phyloP scores from a whole-genome alignment of 2,888 invertebrate species.

The Nudaria mundana region DNA sequence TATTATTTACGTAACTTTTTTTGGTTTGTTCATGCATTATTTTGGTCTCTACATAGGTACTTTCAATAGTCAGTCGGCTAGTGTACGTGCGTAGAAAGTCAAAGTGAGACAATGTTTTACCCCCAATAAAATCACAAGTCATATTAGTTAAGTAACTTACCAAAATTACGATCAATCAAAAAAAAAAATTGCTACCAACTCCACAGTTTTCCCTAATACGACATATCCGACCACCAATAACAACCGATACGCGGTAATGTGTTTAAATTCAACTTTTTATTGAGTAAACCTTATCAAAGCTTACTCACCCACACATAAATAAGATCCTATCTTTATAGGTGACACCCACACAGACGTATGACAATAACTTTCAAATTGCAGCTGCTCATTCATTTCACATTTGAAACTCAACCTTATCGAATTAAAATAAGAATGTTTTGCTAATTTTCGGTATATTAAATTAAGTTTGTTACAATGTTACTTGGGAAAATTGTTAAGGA shows the following conservation, averaged over 20 bases:
- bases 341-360: constrained; percentile 47
- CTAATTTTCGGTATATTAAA: neutral
- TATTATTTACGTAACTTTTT: no score
- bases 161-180: neutral
- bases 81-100: no score
- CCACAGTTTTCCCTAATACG: constrained; percentile 24
- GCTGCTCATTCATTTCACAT: neutral
- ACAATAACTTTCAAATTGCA: neutral
- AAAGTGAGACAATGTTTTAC: no score
- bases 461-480: constrained; percentile 12
- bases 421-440: neutral
- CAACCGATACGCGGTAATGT: constrained; percentile 57
- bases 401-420: constrained; percentile 12
- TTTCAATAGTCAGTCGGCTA: no score
- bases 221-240: constrained; percentile 53
- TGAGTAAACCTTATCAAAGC: constrained; percentile 67
- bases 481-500: constrained; percentile 37
- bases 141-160: no score
- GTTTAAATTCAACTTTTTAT: constrained; percentile 74
- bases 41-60: no score
- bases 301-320: constrained; percentile 54
- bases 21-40: no score
- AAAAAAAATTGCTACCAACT: constrained; percentile 19
- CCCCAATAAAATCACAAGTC: no score
- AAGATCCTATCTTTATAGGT: constrained; percentile 9